These are phyloP conservation scores for Aspidiotus destructor DNA, from an alignment of 2,888 invertebrate species.

Conservation along the genomic window DNA sequence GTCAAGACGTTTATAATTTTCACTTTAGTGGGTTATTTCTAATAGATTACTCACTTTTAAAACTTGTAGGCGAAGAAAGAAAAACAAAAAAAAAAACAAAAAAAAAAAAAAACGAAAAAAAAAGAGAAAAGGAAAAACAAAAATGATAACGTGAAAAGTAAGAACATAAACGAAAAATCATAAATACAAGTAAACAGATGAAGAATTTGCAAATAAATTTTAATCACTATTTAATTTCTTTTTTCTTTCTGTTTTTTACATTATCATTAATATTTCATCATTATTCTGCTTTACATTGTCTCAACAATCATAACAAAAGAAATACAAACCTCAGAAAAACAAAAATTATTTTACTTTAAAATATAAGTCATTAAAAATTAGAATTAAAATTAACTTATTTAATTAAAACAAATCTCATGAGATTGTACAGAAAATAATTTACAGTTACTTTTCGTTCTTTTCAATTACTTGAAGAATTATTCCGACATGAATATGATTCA, in stretches of 20 bases:
- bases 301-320: slow-evolving; percentile 17
- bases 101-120: slow-evolving; percentile 15
- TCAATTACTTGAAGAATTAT: too few species aligned
- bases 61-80: slow-evolving; percentile 12
- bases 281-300: slow-evolving; percentile 3
- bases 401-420: slow-evolving; percentile 23
- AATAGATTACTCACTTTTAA: background rate
- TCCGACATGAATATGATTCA: too few species aligned
- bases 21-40: slow-evolving; percentile 11
- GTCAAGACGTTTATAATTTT: slow-evolving; percentile 11
- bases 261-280: slow-evolving; percentile 29
- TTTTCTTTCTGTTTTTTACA: slow-evolving; percentile 19
- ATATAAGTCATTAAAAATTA: slow-evolving; percentile 22
- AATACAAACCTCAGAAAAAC: slow-evolving; percentile 6
- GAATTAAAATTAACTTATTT: slow-evolving; percentile 28
- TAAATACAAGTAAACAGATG: slow-evolving; percentile 6
- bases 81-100: slow-evolving; percentile 7
- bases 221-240: background rate
- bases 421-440: slow-evolving; percentile 1
- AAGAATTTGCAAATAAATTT: slow-evolving; percentile 27
- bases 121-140: slow-evolving; percentile 17
- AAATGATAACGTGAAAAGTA: slow-evolving; percentile 10
- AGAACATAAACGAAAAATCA: slow-evolving; percentile 15
- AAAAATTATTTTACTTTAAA: slow-evolving; percentile 32
- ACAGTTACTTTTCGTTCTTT: background rate